Evolutionary conservation across 2,888 invertebrate genomes (phyloP), one percentile per base, ranked within the genome.

Genomic region (Limulus polyphemus): DNA sequence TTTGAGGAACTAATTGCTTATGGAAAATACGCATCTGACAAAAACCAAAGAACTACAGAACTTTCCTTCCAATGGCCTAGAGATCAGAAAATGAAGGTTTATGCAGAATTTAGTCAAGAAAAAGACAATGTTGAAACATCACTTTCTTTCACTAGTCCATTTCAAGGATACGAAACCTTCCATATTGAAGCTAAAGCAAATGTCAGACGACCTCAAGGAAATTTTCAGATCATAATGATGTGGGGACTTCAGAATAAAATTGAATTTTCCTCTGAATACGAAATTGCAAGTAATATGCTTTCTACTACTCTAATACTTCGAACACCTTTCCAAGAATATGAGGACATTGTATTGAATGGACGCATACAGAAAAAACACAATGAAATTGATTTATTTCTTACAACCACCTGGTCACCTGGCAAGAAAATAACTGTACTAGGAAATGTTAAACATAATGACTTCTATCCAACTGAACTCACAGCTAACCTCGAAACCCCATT

Each of bases 241-340:
- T 32, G 32, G 32, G 32, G 32, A 32, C 32, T 32, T 14, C 16
- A 11, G 17, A 12, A 54, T 16, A 54, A 54, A 14, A 54, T 54
- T 3, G 54, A 54, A 16, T 16, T 32, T 14, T 17, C 54, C 32
- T 32, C 32, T 14, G 32, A 16, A 5, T 32, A 54, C 54, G 54
- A 54, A 54, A 54, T 32, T 32, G 14, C 54, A 32, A 54, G 54
- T 17, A 54, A 54, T 14, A 32, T 32, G 32, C 1, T 54, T 11
- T 17, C 14, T 32, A 54, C 54, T 32, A 16, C 17, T 2, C 57
- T 55, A 13, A 55, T 52, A 46, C 48, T 60, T 1, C 61, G 55
- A 32, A 63, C 67, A 1, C 62, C 67, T 14, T 63, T 67, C 14
- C 55, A 12, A 48, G 59, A 56, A 11, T 62, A 55, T 32, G 61